phyloP scores from a whole-genome alignment of 2,113 vertebrate species.

The Terrapene triunguis region DNA sequence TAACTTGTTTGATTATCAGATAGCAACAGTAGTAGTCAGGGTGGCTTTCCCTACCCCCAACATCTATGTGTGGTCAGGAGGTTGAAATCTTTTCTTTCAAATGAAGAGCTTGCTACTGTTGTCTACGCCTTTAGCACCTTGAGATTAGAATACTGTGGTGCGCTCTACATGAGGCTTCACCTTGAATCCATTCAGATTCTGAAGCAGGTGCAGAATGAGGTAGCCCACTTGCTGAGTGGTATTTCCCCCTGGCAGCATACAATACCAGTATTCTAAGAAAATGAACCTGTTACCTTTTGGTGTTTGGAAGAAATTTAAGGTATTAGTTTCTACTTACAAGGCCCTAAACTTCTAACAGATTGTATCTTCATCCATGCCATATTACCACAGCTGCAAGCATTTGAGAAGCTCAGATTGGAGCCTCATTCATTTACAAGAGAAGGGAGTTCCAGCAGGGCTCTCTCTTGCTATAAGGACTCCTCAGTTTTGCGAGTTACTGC shows the following conservation, averaged over 20 bases:
- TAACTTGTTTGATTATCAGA: neutral
- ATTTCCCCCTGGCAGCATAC: neutral
- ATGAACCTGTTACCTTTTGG: neutral
- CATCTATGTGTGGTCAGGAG: neutral
- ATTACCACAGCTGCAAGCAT: neutral
- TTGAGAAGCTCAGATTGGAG: neutral
- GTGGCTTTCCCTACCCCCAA: neutral
- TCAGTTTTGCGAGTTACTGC: neutral
- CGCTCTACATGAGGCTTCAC: too few relatives aligned
- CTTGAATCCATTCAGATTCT: too few relatives aligned
- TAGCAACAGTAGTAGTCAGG: neutral
- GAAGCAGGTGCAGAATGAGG: neutral
- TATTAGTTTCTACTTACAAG: neutral
- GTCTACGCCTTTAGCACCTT: too few relatives aligned
- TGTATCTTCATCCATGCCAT: accelerated
- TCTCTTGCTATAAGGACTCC: neutral
- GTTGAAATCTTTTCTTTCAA: too few relatives aligned
- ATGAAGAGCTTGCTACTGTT: too few relatives aligned
- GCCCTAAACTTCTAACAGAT: neutral
- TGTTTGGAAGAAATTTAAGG: accelerated
- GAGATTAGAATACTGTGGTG: too few relatives aligned
- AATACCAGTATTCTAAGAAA: neutral
- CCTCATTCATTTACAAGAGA: neutral
- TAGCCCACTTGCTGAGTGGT: accelerated
- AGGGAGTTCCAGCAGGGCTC: neutral